Conservation (phyloP, 1,140 invertebrate species). For the Mamestra configurata region DNA sequence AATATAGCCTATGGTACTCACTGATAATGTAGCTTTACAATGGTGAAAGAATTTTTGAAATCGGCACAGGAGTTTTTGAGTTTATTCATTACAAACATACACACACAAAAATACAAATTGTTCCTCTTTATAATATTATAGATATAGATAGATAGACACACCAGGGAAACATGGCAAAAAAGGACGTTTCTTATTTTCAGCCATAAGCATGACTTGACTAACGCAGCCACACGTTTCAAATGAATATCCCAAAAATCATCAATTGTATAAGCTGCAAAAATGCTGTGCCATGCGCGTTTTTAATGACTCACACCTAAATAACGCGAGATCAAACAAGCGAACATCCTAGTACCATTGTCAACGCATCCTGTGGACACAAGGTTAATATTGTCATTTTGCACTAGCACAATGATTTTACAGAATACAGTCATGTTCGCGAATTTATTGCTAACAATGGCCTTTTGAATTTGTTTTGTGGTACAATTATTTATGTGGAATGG, state of each 20-base stretch:
- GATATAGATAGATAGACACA: no score
- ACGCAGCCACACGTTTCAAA: no score
- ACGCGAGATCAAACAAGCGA: conserved; percentile 21
- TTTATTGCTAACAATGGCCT: conserved; percentile 34
- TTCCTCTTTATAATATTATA: no score
- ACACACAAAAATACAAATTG: no score
- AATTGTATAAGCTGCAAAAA: conserved; percentile 19
- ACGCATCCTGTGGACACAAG: conserved; percentile 39
- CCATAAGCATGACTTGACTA: no score
- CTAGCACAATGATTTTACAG: conserved; percentile 33
- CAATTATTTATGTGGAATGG: neutral
- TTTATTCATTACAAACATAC: no score
- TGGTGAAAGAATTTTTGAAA: no score
- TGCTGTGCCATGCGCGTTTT: neutral
- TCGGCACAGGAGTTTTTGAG: no score
- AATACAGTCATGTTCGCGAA: conserved; percentile 21
- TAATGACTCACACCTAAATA: conserved; percentile 38
- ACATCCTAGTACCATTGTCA: conserved; percentile 47
- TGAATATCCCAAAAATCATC: neutral
- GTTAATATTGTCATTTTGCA: conserved; percentile 29
- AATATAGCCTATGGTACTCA: no score
- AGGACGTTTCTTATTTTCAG: no score
- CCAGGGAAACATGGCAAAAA: no score
- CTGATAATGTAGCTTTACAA: no score
- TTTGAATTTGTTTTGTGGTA: conserved; percentile 25